These are phyloP conservation scores for Pristionchus pacificus DNA, from an alignment of 1,140 invertebrate species.

Conservation along the genomic window DNA sequence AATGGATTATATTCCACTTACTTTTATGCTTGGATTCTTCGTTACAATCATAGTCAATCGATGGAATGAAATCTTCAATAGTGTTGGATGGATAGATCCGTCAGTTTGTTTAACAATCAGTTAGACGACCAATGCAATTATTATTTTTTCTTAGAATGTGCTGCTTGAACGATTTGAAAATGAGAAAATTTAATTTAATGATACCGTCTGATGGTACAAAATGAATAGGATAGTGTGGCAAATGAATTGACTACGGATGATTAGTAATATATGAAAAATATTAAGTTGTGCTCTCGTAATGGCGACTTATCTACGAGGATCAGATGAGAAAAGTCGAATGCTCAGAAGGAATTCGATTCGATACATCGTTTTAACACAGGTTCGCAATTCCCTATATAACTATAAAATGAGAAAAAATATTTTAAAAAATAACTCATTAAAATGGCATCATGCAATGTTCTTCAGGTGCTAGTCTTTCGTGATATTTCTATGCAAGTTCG, in stretches of 20 bases:
- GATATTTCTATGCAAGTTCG: conserved; percentile 53
- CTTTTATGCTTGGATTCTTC: conserved; percentile 56
- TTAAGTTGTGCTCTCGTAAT: conserved; percentile 30
- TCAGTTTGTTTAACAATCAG: too few relatives aligned
- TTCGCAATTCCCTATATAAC: too few relatives aligned
- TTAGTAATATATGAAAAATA: neutral
- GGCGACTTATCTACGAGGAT: conserved; percentile 33
- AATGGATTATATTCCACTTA: conserved; percentile 30
- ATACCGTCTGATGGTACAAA: too few relatives aligned
- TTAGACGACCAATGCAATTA: too few relatives aligned
- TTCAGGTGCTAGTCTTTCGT: conserved; percentile 32
- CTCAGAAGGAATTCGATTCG: conserved; percentile 28
- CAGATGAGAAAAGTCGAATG: conserved; percentile 30
- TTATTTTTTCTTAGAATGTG: too few relatives aligned
- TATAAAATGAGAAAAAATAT: too few relatives aligned
- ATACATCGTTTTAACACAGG: conserved; percentile 34
- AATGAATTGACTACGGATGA: neutral
- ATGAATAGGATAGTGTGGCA: too few relatives aligned
- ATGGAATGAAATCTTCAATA: conserved; percentile 51
- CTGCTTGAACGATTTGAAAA: too few relatives aligned
- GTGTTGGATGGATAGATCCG: conserved; percentile 56
- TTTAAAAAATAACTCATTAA: neutral
- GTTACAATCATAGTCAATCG: conserved; percentile 46
- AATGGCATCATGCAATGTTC: neutral
- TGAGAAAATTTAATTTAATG: too few relatives aligned